Evolutionary conservation across 64 coral and sea anemone genomes (phyloP), one percentile per base, ranked within the genome.

Genomic region (Montipora foliosa): DNA sequence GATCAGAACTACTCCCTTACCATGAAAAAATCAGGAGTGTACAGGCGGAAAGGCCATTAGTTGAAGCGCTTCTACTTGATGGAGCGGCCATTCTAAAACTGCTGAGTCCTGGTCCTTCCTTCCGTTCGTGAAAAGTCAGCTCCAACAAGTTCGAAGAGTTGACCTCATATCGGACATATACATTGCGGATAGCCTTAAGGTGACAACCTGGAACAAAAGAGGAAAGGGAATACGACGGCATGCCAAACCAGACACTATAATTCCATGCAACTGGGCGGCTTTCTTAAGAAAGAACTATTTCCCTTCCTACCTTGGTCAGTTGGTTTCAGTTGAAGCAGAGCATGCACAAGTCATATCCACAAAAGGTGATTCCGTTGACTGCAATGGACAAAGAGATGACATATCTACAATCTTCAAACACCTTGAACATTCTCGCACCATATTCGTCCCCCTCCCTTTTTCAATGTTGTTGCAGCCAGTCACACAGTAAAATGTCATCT

Each of bases 101-200:
- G 79, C 49, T 94, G 4, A 94, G 90, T 10, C 93, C 87, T 29
- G 87, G 87, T 15, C 14, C 75, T 48, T 89, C 6, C 44, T 91
- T 19, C 89, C 92, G 6, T 88, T 75, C 15, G 22, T 91, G 14
- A 82, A 44, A 83, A 29, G 19, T 12, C 89, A 88, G 52, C 20
- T 91, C 5, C 10, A 47, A 17, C 66, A 82, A 70, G 95, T 83
- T 4, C 11, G 79, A 21, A 62, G 92, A 66, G 82, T 97, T 16
- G 88, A 91, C 83, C 53, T 94, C 2, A 53, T 94, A 52, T 91
- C 88, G 92, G 88, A 97, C 72, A 78, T 1, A 53, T 97, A 97
- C 21, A 20, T 82, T 7, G 12, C 50, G 5, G 58, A 76, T 11
- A 91, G 92, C 50, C 89, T 97, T 8, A 88, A 97, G 76, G 80